Conservation (phyloP, 1,140 invertebrate genomes). For the Galleria mellonella region DNA sequence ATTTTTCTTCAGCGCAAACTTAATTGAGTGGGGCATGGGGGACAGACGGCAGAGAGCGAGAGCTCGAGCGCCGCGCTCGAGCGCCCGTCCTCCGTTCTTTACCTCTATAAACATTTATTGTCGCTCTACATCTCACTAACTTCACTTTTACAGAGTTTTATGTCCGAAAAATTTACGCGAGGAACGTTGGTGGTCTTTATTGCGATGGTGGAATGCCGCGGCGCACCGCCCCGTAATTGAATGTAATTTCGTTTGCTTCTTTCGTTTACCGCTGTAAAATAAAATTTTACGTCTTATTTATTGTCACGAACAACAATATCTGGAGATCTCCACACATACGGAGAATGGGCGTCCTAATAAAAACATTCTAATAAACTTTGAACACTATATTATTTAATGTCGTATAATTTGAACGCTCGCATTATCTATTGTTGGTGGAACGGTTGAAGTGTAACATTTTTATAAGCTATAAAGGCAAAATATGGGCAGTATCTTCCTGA, state of each 20-base stretch:
- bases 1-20: conserved; percentile 50
- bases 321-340: conserved; percentile 25
- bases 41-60: conserved; percentile 19
- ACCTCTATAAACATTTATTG: conserved; percentile 68
- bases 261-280: conserved; percentile 68
- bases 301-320: conserved; percentile 58
- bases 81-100: conserved; percentile 1
- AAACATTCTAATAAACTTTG: conserved; percentile 30
- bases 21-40: conserved; percentile 45
- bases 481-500: too few species aligned
- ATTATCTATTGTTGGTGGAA: too few species aligned
- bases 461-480: conserved; percentile 42
- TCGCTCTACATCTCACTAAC: conserved; percentile 64
- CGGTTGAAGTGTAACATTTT: conserved; percentile 25
- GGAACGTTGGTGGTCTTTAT: conserved; percentile 61
- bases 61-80: too few species aligned
- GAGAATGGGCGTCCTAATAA: conserved; percentile 27
- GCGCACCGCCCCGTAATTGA: conserved; percentile 55
- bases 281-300: conserved; percentile 71
- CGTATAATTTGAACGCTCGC: too few species aligned
- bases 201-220: conserved; percentile 56
- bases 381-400: conserved; percentile 30
- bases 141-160: conserved; percentile 72
- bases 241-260: conserved; percentile 71
- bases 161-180: conserved; percentile 71